Base-by-base conservation (phyloP, 2,888 invertebrate genomes). In the Epiperipatus broadwayi region DNA sequence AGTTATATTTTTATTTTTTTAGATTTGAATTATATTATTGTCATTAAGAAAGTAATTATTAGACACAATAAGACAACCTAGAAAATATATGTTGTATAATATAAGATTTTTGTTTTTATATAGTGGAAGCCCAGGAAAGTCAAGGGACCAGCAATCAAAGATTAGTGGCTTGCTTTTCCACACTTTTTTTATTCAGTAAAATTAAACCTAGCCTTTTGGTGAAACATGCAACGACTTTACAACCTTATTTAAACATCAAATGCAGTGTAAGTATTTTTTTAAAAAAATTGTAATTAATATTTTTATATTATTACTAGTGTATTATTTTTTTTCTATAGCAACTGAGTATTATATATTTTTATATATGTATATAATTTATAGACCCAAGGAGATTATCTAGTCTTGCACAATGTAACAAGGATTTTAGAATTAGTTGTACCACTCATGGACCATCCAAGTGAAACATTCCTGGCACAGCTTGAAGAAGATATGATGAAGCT, bases 391-490 rank as follows among this genome's bases (percentile, higher is more conserved):
- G 84, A 85, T 56, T 74, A 75, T 53, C 73, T 78, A 54, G 78
- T 84, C 53, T 76, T 85, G 54, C 79, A 79, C 53, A 78, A 78
- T 52, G 84, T 85, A 21, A 81, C 84, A 7, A 71, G 75, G 46
- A 89, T 85, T 43, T 62, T 91, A 46, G 87, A 87, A 60, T 63
- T 85, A 43, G 83, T 95, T 21, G 87, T 99, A 36, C 97, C 97
- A 1, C 64, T 97, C 40, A 87, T 99, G 73, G 89, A 91, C 57
- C 93, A 97, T 65, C 95, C 97, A 0, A 87, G 89, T 57, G 89
- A 93, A 59, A 78, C 79, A 46, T 93, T 97, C 65, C 68, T 97
- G 49, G 79, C 84, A 8, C 84, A 89, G 51, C 66, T 97, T 40
- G 95, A 97, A 60, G 89, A 89, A 58, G 89, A 91, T 59, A 77